Evolutionary conservation across 2,113 vertebrate species (phyloP).

Genomic region (Panthera leo): DNA sequence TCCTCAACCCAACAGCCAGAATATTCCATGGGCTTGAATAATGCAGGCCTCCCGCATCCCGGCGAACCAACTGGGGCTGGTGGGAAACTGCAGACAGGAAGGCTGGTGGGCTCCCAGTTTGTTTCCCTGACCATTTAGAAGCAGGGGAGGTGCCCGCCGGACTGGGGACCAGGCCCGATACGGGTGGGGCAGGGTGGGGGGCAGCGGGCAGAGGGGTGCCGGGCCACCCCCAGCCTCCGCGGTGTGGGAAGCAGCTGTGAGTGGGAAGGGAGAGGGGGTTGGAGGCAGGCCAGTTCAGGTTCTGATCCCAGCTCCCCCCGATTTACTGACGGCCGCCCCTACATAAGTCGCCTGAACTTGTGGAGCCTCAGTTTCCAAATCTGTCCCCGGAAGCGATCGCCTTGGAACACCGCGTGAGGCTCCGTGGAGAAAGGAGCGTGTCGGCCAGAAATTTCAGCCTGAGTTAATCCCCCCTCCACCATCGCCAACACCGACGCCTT

Average conservation of each 20-base stretch:
- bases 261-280: not conserved
- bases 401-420: not conserved
- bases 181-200: rapidly evolving
- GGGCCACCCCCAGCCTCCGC: rapidly evolving
- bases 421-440: rapidly evolving
- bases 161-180: too few relatives aligned
- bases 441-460: rapidly evolving
- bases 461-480: rapidly evolving
- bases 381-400: not conserved
- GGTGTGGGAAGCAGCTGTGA: not conserved
- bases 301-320: not conserved
- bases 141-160: rapidly evolving
- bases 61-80: not conserved
- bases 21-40: conserved; percentile 76
- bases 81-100: not conserved
- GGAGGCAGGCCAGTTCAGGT: not conserved
- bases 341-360: not conserved
- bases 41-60: conserved; percentile 39
- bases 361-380: not conserved
- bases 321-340: not conserved
- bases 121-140: rapidly evolving
- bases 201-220: rapidly evolving
- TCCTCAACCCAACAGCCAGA: conserved; percentile 56
- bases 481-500: rapidly evolving
- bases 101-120: not conserved